Conservation (phyloP, 2,888 invertebrate genomes). For the Gastrophysa polygoni region DNA sequence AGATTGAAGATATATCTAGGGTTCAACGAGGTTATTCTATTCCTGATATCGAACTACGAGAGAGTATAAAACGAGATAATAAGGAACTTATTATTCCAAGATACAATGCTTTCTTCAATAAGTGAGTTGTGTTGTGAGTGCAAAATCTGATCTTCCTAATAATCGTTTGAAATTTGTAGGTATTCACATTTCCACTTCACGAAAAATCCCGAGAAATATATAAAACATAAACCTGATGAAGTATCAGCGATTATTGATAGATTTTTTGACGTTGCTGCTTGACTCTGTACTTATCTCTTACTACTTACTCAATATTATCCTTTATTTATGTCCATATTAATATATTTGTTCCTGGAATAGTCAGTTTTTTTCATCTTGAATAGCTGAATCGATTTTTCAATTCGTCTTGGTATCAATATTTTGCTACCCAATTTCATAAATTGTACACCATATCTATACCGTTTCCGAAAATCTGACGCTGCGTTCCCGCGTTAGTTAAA, state of each 20-base stretch:
- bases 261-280: conserved; percentile 90
- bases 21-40: conserved; percentile 90
- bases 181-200: conserved; percentile 81
- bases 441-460: no score
- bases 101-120: conserved; percentile 81
- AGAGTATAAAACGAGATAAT: conserved; percentile 87
- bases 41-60: conserved; percentile 88
- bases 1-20: conserved; percentile 87
- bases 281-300: conserved; percentile 41
- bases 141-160: not conserved
- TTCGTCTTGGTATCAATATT: no score
- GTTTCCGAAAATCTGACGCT: no score
- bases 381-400: no score
- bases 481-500: no score
- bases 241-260: conserved; percentile 84
- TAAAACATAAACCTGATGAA: conserved; percentile 86
- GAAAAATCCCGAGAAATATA: conserved; percentile 92
- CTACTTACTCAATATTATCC: not conserved
- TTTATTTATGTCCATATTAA: not conserved
- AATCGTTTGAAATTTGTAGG: conserved; percentile 55
- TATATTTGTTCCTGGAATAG: not conserved
- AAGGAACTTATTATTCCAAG: conserved; percentile 86
- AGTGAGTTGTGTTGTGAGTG: conserved; percentile 61
- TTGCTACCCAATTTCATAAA: no score
- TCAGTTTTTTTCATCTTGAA: no score